Evolutionary conservation across 2,797 vertebrate genomes (phyloP).

Genomic region (Pteronotus mesoamericanus): DNA sequence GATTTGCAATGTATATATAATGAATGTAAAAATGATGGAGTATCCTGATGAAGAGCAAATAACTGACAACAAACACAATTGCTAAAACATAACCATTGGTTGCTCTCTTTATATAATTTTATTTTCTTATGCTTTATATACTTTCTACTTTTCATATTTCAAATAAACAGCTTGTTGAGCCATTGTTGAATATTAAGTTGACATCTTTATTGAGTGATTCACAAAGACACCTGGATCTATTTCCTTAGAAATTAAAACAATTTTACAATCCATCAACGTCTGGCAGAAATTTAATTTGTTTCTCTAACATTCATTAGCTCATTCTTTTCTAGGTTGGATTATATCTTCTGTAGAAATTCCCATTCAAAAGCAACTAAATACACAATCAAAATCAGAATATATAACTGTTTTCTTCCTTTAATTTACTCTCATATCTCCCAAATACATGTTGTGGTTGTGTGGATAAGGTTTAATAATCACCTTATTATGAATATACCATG

Average conservation of each 20-base stretch:
- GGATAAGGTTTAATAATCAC: neutral
- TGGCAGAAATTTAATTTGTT: constrained; percentile 42
- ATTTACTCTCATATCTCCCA: neutral
- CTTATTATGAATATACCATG: neutral
- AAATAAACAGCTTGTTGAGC: neutral
- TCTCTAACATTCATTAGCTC: neutral
- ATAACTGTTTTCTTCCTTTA: neutral
- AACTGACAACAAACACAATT: neutral
- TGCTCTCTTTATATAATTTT: neutral
- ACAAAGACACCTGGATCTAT: neutral
- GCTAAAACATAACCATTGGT: neutral
- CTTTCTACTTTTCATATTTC: neutral
- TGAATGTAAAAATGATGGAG: neutral
- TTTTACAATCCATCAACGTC: neutral
- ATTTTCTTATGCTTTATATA: neutral
- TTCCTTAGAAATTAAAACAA: constrained; percentile 38
- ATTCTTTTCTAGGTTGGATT: neutral
- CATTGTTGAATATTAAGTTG: constrained; percentile 5
- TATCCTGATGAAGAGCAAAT: neutral
- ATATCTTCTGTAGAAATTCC: neutral
- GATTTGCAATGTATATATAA: neutral
- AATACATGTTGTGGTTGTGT: neutral
- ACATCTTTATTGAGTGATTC: constrained; percentile 19
- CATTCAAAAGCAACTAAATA: neutral
- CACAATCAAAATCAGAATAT: neutral